phyloP scores from a whole-genome alignment of 2,113 vertebrate species.

The Athene cunicularia region DNA sequence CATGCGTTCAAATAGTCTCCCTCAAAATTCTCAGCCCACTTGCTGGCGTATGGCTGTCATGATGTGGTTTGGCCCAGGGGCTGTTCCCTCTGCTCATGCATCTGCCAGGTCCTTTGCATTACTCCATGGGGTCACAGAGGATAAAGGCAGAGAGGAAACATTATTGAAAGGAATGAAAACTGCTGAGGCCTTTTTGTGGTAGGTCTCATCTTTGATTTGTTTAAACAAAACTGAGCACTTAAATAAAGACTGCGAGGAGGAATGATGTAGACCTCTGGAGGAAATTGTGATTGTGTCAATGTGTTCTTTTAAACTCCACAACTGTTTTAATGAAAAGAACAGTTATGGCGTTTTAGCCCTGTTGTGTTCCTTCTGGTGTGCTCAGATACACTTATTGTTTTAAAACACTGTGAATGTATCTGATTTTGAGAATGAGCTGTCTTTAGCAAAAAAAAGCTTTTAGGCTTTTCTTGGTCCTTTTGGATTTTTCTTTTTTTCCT shows the following conservation, averaged over 20 bases:
- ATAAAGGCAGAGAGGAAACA: background rate
- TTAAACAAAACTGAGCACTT: background rate
- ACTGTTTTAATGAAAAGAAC: background rate
- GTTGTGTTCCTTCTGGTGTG: background rate
- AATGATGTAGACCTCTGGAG: background rate
- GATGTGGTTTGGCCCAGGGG: background rate
- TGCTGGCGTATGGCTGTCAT: fast-evolving
- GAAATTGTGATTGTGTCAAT: background rate
- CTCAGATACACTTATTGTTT: background rate
- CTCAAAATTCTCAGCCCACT: background rate
- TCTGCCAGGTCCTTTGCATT: fast-evolving
- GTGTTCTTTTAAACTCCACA: background rate
- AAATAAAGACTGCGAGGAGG: background rate
- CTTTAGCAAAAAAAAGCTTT: background rate
- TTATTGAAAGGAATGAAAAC: background rate
- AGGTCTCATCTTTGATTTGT: background rate
- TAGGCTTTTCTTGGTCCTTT: background rate
- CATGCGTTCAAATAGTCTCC: background rate
- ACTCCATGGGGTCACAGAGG: background rate
- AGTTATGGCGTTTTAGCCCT: background rate
- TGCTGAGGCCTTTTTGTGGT: background rate
- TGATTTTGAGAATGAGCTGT: background rate
- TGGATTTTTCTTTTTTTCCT: background rate
- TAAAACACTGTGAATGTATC: background rate
- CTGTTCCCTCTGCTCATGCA: background rate